phyloP scores from a whole-genome alignment of 2,888 invertebrate species.

The Aplocera efformata region DNA sequence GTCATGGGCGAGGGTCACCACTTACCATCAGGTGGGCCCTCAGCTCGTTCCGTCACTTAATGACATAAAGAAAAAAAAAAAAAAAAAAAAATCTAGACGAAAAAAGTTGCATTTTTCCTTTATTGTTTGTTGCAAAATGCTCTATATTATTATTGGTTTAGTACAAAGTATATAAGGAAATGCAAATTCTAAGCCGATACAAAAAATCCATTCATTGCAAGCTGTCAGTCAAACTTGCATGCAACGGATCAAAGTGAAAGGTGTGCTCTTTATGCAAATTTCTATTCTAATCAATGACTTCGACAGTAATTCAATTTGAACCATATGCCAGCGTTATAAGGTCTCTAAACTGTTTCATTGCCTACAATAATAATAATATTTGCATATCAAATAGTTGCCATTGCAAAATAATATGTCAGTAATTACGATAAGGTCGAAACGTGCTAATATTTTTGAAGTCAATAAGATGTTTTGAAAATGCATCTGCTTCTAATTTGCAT shows the following conservation, averaged over 20 bases:
- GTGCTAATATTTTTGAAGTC: neutral
- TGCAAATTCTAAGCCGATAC: conserved; percentile 18
- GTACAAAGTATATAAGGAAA: conserved; percentile 11
- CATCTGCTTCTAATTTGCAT: conserved; percentile 72
- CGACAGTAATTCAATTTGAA: conserved; percentile 27
- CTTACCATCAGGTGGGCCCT: no score
- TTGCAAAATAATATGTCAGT: conserved; percentile 38
- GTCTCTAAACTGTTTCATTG: conserved; percentile 24
- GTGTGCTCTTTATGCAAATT: conserved; percentile 77
- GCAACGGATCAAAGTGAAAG: conserved; percentile 70
- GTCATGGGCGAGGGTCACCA: no score
- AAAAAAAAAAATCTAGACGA: neutral
- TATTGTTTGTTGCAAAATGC: neutral
- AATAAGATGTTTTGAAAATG: conserved; percentile 36
- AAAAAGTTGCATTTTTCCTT: neutral
- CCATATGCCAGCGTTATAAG: conserved; percentile 28
- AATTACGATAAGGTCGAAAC: conserved; percentile 41
- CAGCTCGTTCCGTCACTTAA: no score
- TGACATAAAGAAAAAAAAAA: no score
- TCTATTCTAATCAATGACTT: conserved; percentile 35
- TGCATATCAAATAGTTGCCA: conserved; percentile 35
- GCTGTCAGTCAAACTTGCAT: conserved; percentile 74
- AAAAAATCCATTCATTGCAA: conserved; percentile 45
- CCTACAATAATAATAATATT: conserved; percentile 49
- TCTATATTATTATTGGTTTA: neutral